phyloP scores from a whole-genome alignment of 2,888 invertebrate species.

The Sesamia inferens region DNA sequence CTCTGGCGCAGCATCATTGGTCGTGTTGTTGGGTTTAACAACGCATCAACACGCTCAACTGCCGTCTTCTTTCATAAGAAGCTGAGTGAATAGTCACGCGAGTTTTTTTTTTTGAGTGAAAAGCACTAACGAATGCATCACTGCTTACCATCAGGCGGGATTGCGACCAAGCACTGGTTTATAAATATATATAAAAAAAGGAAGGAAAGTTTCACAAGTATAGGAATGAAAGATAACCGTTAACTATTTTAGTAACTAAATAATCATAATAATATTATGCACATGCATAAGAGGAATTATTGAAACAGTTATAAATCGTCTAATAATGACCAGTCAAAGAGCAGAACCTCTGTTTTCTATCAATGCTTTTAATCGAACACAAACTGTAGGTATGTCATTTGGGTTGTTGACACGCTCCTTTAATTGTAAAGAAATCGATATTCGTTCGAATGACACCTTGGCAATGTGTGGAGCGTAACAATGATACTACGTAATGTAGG shows the following conservation, averaged over 20 bases:
- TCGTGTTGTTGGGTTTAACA: too few relatives aligned
- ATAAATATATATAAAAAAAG: too few relatives aligned
- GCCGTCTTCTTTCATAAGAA: too few relatives aligned
- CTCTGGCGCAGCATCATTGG: too few relatives aligned
- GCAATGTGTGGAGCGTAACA: conserved; percentile 21
- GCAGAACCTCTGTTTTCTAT: conserved; percentile 32
- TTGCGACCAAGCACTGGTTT: too few relatives aligned
- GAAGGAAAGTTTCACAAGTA: too few relatives aligned
- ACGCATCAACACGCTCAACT: too few relatives aligned
- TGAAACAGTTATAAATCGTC: conserved; percentile 9
- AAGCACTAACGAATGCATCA: too few relatives aligned
- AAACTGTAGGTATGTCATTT: conserved; percentile 24
- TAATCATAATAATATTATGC: background rate
- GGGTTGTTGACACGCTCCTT: conserved; percentile 67
- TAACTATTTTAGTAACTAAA: too few relatives aligned
- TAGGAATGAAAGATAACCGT: background rate
- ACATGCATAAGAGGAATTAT: conserved; percentile 2
- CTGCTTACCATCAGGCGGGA: too few relatives aligned
- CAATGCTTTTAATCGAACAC: conserved; percentile 27
- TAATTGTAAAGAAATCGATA: conserved; percentile 69
- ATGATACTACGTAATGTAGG: background rate
- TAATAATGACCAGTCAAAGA: conserved; percentile 17
- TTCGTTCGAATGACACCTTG: conserved; percentile 47
- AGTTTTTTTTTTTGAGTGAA: too few relatives aligned
- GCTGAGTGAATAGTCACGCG: too few relatives aligned